Conservation (phyloP, 2,113 vertebrate genomes). For the Ciconia stormi region DNA sequence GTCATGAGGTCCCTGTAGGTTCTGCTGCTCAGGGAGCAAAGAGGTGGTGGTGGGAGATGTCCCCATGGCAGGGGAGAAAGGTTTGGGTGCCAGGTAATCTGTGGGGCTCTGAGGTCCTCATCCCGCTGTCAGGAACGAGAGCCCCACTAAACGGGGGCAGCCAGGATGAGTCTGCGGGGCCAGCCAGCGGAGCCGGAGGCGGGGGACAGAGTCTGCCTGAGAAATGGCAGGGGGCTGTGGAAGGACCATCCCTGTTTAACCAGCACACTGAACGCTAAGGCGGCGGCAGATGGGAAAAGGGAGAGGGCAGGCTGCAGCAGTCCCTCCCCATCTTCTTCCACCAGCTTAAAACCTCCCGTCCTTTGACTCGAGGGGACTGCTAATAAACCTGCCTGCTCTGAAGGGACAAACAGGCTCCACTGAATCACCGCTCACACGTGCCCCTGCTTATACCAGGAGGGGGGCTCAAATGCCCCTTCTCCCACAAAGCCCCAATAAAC, state of each 20-base stretch:
- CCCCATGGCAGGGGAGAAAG: background rate
- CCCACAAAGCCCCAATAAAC: background rate
- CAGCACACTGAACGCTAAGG: background rate
- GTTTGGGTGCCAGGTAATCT: background rate
- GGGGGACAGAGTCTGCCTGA: background rate
- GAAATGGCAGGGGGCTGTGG: background rate
- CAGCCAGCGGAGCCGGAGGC: background rate
- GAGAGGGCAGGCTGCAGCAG: background rate
- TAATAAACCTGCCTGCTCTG: background rate
- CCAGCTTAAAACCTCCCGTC: background rate
- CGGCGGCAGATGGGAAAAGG: background rate
- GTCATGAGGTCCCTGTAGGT: background rate
- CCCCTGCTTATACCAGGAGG: background rate
- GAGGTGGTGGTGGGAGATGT: background rate
- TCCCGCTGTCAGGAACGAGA: background rate
- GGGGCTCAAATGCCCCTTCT: background rate
- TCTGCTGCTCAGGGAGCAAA: background rate
- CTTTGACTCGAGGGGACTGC: background rate
- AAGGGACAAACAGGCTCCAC: background rate
- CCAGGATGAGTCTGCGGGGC: too few relatives aligned
- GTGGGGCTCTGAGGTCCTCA: background rate
- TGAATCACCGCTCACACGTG: background rate
- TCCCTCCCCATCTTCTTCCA: background rate
- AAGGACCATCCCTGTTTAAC: background rate
- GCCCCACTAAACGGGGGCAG: background rate